Conservation (phyloP, 2,113 vertebrate genomes). For the Phrynosoma blainvillii region DNA sequence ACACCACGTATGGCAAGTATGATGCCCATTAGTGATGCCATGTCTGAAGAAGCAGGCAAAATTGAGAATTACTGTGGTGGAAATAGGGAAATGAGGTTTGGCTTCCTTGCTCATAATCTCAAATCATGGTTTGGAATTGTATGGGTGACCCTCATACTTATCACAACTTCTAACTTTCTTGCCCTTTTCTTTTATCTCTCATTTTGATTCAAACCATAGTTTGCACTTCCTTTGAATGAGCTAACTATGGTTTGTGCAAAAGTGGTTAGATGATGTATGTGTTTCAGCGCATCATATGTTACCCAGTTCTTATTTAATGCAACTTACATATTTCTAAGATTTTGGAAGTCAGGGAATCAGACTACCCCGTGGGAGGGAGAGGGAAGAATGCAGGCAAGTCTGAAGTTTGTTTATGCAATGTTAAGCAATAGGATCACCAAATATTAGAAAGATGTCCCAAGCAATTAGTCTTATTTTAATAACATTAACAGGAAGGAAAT, state of each 20-base stretch:
- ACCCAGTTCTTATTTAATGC: background rate
- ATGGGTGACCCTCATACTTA: no score
- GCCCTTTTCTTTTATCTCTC: no score
- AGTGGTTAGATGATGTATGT: no score
- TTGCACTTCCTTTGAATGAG: background rate
- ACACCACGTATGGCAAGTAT: background rate
- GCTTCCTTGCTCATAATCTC: background rate
- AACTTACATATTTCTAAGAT: background rate
- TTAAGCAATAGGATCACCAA: background rate
- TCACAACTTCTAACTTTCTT: no score
- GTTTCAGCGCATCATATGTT: background rate
- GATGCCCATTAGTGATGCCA: background rate
- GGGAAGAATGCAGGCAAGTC: background rate
- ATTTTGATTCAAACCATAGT: background rate
- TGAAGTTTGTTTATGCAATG: background rate
- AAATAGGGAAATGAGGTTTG: background rate
- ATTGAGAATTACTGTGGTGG: background rate
- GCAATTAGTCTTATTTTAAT: background rate
- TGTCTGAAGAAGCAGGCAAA: background rate
- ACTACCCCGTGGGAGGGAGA: background rate
- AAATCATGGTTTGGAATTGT: background rate
- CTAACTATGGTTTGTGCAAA: background rate
- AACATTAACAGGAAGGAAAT: background rate
- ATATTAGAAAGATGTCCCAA: background rate
- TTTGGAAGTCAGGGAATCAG: background rate